Conservation (phyloP, 1,140 invertebrate species). For the Ceratina calcarata region DNA sequence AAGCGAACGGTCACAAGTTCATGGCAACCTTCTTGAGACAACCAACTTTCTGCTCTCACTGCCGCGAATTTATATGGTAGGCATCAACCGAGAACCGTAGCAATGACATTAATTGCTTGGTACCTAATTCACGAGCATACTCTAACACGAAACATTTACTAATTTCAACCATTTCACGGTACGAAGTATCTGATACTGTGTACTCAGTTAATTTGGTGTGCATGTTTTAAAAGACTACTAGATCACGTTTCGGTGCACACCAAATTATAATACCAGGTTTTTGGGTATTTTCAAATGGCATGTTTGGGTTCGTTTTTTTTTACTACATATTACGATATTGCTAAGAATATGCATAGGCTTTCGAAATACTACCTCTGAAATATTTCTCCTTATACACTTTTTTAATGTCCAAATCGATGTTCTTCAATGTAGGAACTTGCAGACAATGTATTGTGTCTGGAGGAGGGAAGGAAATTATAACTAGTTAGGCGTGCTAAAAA, state of each 20-base stretch:
- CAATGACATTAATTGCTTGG: slow-evolving; percentile 32
- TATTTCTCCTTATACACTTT: background rate
- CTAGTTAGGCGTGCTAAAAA: background rate
- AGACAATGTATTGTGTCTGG: background rate
- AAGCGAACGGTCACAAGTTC: slow-evolving; percentile 99
- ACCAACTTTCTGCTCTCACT: slow-evolving; percentile 99
- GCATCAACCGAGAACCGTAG: slow-evolving; percentile 60
- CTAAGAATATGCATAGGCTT: slow-evolving; percentile 7
- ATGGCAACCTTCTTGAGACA: slow-evolving; percentile 99
- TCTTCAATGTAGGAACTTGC: background rate
- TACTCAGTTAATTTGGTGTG: slow-evolving; percentile 38
- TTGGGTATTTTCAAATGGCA: slow-evolving; percentile 43
- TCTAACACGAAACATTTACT: slow-evolving; percentile 33
- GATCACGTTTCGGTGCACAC: background rate
- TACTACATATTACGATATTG: slow-evolving; percentile 7
- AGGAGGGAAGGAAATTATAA: slow-evolving; percentile 7
- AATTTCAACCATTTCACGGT: slow-evolving; percentile 28
- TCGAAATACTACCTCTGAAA: background rate
- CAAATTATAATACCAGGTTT: slow-evolving; percentile 24
- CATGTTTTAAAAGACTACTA: background rate
- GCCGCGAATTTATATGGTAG: slow-evolving; percentile 98
- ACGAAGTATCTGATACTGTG: background rate
- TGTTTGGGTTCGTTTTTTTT: slow-evolving; percentile 49
- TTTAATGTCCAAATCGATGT: background rate
- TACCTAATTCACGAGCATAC: slow-evolving; percentile 43